Evolutionary conservation across 2,113 vertebrate genomes (phyloP), one percentile per base, ranked within the genome.

Genomic region (Aptenodytes forsteri): DNA sequence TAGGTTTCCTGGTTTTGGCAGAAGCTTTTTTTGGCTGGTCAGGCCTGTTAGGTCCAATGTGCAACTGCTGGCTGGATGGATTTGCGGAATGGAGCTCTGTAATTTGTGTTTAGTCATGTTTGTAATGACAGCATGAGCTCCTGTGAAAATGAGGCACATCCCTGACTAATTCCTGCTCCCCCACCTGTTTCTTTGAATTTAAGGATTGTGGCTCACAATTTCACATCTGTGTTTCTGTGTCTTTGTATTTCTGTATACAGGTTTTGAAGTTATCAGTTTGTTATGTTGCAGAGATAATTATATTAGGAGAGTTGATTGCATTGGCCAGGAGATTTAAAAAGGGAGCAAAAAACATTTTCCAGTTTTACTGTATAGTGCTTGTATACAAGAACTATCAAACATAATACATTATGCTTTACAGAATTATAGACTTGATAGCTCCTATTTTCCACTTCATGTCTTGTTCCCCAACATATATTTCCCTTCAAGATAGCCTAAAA

Each of bases 61-160:
- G 7, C 11, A 83, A 71, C 13, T 25, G 17, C 44, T 72, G 67
- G 5, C 32, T 93, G 56, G 34, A n/a, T 95, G 76, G 30, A n/a
- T 77, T 67, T 82, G 40, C 0, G 1, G 40, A 40, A 44, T 29
- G 36, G 56, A 91, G 12, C 36, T 72, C 47, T 76, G 54, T 40
- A 76, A 87, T 82, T 95, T 89, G 22, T 73, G 19, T 94, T 90
- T 78, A 87, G 76, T 84, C 76, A 71, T 89, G 56, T 78, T 65
- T 85, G 40, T 34, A 73, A 84, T 42, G 54, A 34, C 38, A 91
- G 11, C 29, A 38, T 32, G 44, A 72, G 14, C 22, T 50, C n/a
- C 61, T 81, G 69, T 71, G 80, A 58, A 91, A 79, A 89, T 49
- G 44, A 65, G 30, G 46, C 5, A 3, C 73, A 40, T 75, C 54